A percentile compares a stretch with the other conserved stretches of the same genome.
Evolutionary conservation across 2,113 vertebrate species (phyloP).

Genomic region (Tetrax tetrax): DNA sequence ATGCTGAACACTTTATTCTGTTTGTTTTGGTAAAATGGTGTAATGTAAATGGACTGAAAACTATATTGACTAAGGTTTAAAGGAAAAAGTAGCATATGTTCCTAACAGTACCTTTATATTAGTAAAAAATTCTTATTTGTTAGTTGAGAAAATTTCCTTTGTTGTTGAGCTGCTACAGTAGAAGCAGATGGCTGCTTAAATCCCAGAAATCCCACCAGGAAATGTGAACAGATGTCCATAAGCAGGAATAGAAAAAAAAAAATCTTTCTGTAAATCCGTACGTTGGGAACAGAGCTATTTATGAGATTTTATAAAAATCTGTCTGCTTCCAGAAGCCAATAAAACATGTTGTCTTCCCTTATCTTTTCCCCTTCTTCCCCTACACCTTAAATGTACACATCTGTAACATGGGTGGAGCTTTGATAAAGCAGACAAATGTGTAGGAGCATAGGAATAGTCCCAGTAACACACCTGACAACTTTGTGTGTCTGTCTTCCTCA

Average conservation of each 20-base stretch:
- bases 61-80: constrained; percentile 36
- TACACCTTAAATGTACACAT: neutral
- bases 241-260: constrained; percentile 48
- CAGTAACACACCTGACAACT: neutral
- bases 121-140: constrained; percentile 40
- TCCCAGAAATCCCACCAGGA: constrained; percentile 66
- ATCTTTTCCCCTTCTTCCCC: neutral
- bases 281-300: constrained; percentile 3
- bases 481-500: neutral
- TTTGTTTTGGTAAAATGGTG: neutral
- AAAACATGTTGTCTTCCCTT: neutral
- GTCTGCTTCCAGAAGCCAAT: neutral
- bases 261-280: neutral
- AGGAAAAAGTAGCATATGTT: constrained; percentile 24
- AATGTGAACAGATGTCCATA: constrained; percentile 62
- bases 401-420: neutral
- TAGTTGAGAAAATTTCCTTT: constrained; percentile 54
- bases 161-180: constrained; percentile 45
- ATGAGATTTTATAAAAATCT: constrained; percentile 35
- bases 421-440: neutral
- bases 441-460: neutral
- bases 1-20: neutral
- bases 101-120: constrained; percentile 19
- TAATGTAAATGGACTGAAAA: constrained; percentile 16
- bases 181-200: constrained; percentile 65